phyloP scores from a whole-genome alignment of 2,113 vertebrate species.

The Romanogobio albipinnatus region DNA sequence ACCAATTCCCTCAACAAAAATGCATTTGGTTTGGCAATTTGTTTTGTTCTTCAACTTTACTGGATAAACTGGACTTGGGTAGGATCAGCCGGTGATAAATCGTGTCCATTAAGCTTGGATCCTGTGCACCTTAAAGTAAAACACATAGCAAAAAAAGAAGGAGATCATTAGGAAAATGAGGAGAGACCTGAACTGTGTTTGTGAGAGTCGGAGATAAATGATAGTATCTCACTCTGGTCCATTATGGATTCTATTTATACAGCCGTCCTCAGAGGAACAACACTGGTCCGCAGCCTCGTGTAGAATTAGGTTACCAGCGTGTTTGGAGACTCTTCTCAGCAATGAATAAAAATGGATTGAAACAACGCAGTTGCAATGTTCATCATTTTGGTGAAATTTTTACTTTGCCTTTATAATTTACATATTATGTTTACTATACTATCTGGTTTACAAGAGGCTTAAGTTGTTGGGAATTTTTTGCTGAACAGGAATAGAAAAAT shows the following conservation, averaged over 20 bases:
- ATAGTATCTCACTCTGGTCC: constrained; percentile 78
- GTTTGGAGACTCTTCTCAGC: constrained; percentile 72
- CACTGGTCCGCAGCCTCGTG: constrained; percentile 74
- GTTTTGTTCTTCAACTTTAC: constrained; percentile 75
- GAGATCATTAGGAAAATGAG: constrained; percentile 84
- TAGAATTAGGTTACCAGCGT: constrained; percentile 81
- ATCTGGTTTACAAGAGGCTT: neutral
- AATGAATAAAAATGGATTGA: constrained; percentile 61
- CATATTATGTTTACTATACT: neutral
- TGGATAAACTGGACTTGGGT: constrained; percentile 74
- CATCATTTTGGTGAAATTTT: constrained; percentile 16
- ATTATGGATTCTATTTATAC: constrained; percentile 84
- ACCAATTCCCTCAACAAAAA: constrained; percentile 68
- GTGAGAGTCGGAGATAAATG: constrained; percentile 79
- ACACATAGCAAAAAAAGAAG: constrained; percentile 78
- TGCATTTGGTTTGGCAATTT: constrained; percentile 76
- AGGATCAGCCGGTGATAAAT: constrained; percentile 75
- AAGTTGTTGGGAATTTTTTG: neutral
- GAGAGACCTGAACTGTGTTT: constrained; percentile 80
- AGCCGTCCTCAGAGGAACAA: constrained; percentile 76
- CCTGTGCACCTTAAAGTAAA: constrained; percentile 79
- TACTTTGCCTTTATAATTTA: constrained; percentile 2
- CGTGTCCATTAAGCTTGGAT: constrained; percentile 77
- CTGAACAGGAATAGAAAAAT: neutral
- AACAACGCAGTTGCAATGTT: constrained; percentile 35